Evolutionary conservation across 2,113 vertebrate species (phyloP).

Genomic region (Xyliphius kryptos): DNA sequence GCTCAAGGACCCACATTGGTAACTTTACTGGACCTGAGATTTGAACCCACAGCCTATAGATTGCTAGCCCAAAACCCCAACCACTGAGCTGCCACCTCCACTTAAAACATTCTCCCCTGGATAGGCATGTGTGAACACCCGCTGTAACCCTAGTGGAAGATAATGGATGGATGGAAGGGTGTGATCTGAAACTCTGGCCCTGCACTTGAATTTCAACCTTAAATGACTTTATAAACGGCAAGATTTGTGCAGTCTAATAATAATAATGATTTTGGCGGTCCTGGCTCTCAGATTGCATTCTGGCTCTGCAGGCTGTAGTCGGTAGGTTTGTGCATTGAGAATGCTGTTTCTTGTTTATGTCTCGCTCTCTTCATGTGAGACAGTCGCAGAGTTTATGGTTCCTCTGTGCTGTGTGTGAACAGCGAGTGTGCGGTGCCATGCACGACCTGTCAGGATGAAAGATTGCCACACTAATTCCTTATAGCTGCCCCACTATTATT

Average conservation of each 20-base stretch:
- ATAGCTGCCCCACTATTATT: slow-evolving; percentile 57
- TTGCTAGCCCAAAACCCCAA: too few species aligned
- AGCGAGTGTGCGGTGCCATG: slow-evolving; percentile 34
- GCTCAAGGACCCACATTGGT: too few species aligned
- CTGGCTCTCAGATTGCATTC: slow-evolving; percentile 9
- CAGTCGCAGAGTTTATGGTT: slow-evolving; percentile 46
- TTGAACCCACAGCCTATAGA: too few species aligned
- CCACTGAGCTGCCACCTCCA: too few species aligned
- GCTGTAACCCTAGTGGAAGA: too few species aligned
- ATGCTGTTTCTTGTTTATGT: slow-evolving; percentile 48
- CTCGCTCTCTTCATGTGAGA: slow-evolving; percentile 36
- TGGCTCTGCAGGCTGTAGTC: slow-evolving; percentile 25
- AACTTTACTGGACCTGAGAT: too few species aligned
- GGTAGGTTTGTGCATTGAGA: slow-evolving; percentile 33
- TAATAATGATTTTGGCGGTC: neutral
- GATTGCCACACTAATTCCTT: slow-evolving; percentile 58
- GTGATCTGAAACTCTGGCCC: too few species aligned
- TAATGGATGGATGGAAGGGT: too few species aligned
- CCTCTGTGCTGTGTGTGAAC: slow-evolving; percentile 18
- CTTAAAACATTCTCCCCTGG: too few species aligned
- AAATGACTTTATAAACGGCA: neutral
- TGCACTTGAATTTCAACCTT: too few species aligned
- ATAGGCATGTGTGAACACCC: too few species aligned
- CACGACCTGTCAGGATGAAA: slow-evolving; percentile 56
- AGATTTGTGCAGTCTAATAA: neutral